Percentiles rank a stretch among this genome's conserved stretches.
Evolutionary conservation across 2,888 invertebrate genomes (phyloP).

Genomic region (Drosophila nr. perissopoda): DNA sequence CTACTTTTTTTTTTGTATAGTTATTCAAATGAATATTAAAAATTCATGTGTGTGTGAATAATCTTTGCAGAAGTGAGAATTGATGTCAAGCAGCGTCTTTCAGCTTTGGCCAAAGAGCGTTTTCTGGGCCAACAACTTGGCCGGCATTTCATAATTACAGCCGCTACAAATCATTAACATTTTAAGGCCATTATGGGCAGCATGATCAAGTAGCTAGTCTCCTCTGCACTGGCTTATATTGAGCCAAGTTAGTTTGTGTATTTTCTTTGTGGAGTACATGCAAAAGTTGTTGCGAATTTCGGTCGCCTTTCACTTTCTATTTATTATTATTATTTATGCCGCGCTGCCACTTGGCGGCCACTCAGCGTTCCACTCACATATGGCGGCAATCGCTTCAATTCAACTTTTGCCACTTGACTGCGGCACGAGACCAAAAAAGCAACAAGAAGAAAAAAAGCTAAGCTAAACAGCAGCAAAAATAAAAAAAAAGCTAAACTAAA

Average conservation of each 20-base stretch:
- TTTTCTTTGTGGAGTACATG: slow-evolving; percentile 35
- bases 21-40: slow-evolving; percentile 25
- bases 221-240: slow-evolving; percentile 19
- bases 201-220: slow-evolving; percentile 4
- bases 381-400: slow-evolving; percentile 44
- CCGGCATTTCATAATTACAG: slow-evolving; percentile 44
- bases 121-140: slow-evolving; percentile 51
- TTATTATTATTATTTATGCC: slow-evolving; percentile 24
- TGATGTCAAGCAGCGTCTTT: slow-evolving; percentile 60
- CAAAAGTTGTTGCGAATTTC: slow-evolving; percentile 39
- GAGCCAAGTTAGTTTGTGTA: slow-evolving; percentile 13
- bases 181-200: slow-evolving; percentile 23
- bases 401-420: slow-evolving; percentile 57
- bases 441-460: slow-evolving; percentile 10
- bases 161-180: slow-evolving; percentile 50
- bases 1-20: slow-evolving; percentile 26
- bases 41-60: slow-evolving; percentile 13
- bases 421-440: slow-evolving; percentile 46
- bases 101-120: slow-evolving; percentile 28
- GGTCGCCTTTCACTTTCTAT: slow-evolving; percentile 59
- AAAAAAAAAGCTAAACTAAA: slow-evolving; percentile 2
- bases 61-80: slow-evolving; percentile 35
- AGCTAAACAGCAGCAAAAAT: slow-evolving; percentile 1
- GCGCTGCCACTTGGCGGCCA: slow-evolving; percentile 19
- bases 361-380: slow-evolving; percentile 32